These are phyloP conservation scores for Diorhabda sublineata DNA, from an alignment of 1,140 invertebrate species.

Conservation along the genomic window DNA sequence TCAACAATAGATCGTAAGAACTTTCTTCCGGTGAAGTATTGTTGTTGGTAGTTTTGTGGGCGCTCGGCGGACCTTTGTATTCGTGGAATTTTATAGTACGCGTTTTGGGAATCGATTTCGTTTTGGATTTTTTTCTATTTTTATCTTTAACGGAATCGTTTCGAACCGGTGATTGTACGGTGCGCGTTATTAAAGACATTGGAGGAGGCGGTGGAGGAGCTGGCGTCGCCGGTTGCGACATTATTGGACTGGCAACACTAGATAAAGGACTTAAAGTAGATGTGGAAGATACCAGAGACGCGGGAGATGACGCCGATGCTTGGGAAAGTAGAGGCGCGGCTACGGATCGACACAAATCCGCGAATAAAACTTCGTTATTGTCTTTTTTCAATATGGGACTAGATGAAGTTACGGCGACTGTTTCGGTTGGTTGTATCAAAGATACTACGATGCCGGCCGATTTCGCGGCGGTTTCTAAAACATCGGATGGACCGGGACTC, in stretches of 20 bases:
- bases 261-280: constrained; percentile 70
- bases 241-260: constrained; percentile 56
- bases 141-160: constrained; percentile 74
- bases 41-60: constrained; percentile 58
- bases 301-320: constrained; percentile 55
- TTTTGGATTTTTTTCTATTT: constrained; percentile 86
- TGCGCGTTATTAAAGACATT: constrained; percentile 53
- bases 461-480: constrained; percentile 59
- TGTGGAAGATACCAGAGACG: constrained; percentile 58
- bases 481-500: constrained; percentile 48
- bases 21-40: constrained; percentile 63
- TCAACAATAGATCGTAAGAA: constrained; percentile 85
- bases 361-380: constrained; percentile 50
- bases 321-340: constrained; percentile 49
- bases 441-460: constrained; percentile 65
- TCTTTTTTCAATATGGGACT: constrained; percentile 51
- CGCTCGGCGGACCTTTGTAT: constrained; percentile 94
- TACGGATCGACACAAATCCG: constrained; percentile 59
- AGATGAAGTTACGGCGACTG: constrained; percentile 54
- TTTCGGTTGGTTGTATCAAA: constrained; percentile 56
- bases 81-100: constrained; percentile 97
- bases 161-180: constrained; percentile 54
- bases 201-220: constrained; percentile 50
- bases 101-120: constrained; percentile 80
- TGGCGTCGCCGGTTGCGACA: constrained; percentile 51